A percentile compares a stretch with the other conserved stretches of the same genome.
Evolutionary conservation across 1,140 invertebrate genomes (phyloP).

Genomic region (Cataglyphis hispanica): DNA sequence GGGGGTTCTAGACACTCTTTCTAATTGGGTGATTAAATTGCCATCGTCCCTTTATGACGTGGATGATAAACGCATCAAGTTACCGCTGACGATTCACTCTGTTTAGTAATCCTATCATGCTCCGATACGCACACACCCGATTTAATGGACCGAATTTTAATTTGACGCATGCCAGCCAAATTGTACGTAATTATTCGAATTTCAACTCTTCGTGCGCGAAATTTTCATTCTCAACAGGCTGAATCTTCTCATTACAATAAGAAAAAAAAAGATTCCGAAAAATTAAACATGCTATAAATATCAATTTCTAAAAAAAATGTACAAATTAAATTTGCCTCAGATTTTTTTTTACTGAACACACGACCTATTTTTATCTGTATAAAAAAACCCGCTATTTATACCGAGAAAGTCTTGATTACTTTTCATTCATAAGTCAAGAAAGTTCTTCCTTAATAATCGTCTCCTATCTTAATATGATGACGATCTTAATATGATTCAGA

Average conservation of each 20-base stretch:
- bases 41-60: constrained; percentile 1
- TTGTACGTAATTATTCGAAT: constrained; percentile 22
- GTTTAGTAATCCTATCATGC: constrained; percentile 53
- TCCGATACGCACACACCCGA: constrained; percentile 21
- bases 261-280: neutral
- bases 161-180: constrained; percentile 17
- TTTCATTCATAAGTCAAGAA: neutral
- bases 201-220: neutral
- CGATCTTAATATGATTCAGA: too few relatives aligned
- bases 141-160: constrained; percentile 50
- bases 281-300: neutral
- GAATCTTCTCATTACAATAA: neutral
- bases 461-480: neutral
- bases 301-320: neutral
- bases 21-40: constrained; percentile 71
- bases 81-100: constrained; percentile 38
- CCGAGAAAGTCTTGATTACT: neutral
- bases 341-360: constrained; percentile 8
- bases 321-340: neutral
- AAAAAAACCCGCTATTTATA: constrained; percentile 25
- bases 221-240: neutral
- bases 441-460: neutral
- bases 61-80: constrained; percentile 55
- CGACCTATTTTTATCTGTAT: constrained; percentile 19
- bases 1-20: neutral